Percentiles rank a stretch among this genome's conserved stretches.
Conservation (phyloP, 2,797 vertebrate genomes). For the Ciconia nigra region DNA sequence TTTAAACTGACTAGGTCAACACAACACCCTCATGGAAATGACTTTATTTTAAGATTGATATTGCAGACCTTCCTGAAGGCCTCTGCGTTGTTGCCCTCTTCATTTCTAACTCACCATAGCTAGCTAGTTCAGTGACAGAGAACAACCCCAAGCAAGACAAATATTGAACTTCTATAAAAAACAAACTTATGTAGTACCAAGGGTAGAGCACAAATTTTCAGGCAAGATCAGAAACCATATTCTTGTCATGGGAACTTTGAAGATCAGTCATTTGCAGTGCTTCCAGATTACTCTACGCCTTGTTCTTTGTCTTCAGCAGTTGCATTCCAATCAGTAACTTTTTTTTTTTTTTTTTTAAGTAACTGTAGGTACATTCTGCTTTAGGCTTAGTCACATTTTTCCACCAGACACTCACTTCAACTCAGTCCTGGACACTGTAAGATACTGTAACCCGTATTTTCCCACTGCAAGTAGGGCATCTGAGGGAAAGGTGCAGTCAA, state of each 20-base stretch:
- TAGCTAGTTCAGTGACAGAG: neutral
- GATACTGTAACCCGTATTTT: neutral
- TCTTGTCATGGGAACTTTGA: neutral
- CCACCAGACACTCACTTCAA: neutral
- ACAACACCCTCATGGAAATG: neutral
- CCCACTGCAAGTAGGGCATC: neutral
- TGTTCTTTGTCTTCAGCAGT: neutral
- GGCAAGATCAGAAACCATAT: neutral
- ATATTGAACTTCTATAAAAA: neutral
- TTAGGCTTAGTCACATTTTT: neutral
- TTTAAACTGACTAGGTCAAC: neutral
- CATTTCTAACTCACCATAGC: neutral
- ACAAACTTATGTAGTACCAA: neutral
- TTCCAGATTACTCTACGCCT: neutral
- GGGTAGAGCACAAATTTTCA: neutral
- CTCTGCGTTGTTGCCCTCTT: neutral
- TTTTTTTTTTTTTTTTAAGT: neutral
- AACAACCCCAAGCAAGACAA: neutral
- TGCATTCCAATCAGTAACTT: neutral
- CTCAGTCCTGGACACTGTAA: neutral
- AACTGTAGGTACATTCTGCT: neutral
- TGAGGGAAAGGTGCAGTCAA: neutral
- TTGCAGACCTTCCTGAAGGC: neutral
- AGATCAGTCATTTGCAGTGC: neutral
- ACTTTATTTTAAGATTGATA: neutral